Conservation (phyloP, 2,113 vertebrate genomes). For the Ctenodactylus gundi region DNA sequence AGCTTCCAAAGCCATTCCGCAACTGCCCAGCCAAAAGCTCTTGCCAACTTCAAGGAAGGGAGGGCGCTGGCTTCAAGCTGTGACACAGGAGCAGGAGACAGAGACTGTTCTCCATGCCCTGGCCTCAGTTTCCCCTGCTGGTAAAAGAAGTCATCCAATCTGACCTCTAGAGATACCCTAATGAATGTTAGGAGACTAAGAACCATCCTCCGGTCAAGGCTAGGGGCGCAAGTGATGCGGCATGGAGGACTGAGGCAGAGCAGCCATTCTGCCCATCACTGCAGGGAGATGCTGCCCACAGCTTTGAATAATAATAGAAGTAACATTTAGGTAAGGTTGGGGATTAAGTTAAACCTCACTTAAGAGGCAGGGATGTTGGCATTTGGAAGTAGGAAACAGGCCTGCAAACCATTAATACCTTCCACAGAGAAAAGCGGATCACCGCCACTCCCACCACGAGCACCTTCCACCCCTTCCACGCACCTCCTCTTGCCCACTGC, state of each 20-base stretch:
- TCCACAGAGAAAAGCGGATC: conserved; percentile 71
- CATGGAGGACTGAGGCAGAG: background rate
- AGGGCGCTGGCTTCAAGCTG: background rate
- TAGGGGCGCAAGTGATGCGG: background rate
- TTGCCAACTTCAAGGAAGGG: background rate
- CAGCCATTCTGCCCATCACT: background rate
- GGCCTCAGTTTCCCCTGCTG: background rate
- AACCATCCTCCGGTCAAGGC: background rate
- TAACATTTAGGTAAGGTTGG: conserved; percentile 70
- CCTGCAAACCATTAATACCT: conserved; percentile 67
- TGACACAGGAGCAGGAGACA: background rate
- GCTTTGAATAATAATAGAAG: conserved; percentile 63
- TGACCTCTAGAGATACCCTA: background rate
- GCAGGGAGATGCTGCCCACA: conserved; percentile 44
- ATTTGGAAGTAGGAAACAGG: conserved; percentile 72
- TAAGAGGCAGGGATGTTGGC: conserved; percentile 73
- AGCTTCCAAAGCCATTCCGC: background rate
- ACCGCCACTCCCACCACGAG: conserved; percentile 48
- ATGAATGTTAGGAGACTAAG: background rate
- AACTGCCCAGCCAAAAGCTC: background rate
- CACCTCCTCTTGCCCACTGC: conserved; percentile 29
- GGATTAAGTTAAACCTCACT: conserved; percentile 75
- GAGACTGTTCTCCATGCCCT: background rate
- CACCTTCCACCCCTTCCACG: background rate
- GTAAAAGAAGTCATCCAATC: background rate